These are phyloP conservation scores for Agraylea sexmaculata DNA, from an alignment of 1,140 invertebrate species.

Conservation along the genomic window DNA sequence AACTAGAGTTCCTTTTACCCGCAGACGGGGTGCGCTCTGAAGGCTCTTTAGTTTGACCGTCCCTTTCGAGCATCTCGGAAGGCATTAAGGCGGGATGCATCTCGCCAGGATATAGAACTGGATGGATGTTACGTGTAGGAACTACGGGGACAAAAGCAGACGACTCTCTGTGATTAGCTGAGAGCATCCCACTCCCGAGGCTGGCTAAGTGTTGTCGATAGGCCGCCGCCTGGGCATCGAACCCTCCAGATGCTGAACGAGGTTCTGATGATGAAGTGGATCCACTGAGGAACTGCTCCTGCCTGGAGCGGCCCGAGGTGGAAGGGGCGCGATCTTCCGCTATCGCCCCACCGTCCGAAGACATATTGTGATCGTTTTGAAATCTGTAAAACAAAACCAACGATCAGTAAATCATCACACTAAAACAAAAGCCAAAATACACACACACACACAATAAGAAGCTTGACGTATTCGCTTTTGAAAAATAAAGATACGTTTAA, in stretches of 20 bases:
- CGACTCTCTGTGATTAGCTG: slow-evolving; percentile 53
- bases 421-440: no score
- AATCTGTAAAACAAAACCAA: slow-evolving; percentile 3
- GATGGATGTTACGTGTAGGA: slow-evolving; percentile 57
- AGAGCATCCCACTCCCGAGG: slow-evolving; percentile 34
- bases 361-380: slow-evolving; percentile 11
- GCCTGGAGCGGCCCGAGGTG: slow-evolving; percentile 34
- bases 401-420: no score
- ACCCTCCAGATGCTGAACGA: slow-evolving; percentile 34
- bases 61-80: slow-evolving; percentile 40
- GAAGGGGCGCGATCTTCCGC: slow-evolving; percentile 25
- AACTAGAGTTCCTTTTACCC: slow-evolving; percentile 44
- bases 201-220: slow-evolving; percentile 54
- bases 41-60: slow-evolving; percentile 35
- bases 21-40: slow-evolving; percentile 31
- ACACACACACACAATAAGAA: no score
- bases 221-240: slow-evolving; percentile 50
- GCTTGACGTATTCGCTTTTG: no score
- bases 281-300: slow-evolving; percentile 44
- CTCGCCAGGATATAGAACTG: slow-evolving; percentile 50
- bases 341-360: slow-evolving; percentile 18
- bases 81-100: slow-evolving; percentile 46
- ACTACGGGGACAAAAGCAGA: slow-evolving; percentile 76
- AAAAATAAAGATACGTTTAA: no score
- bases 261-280: slow-evolving; percentile 33